Evolutionary conservation across 2,797 vertebrate genomes (phyloP), one percentile per base, ranked within the genome.

Genomic region (Rallus crepitans): DNA sequence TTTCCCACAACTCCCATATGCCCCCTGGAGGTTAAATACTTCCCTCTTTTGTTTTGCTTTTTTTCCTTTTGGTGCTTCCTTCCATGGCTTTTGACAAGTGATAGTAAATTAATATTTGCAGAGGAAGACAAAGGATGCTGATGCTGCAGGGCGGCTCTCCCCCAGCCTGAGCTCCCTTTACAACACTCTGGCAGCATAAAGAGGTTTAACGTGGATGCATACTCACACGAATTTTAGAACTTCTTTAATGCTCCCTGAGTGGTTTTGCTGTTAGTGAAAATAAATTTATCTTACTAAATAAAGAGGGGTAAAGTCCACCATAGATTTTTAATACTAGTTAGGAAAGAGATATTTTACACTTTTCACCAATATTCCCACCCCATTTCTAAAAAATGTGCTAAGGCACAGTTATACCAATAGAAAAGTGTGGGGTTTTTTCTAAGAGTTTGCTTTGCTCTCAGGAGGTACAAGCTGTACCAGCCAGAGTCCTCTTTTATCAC

Each of bases 11-110:
- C 93, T 96, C 93, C 83, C 81, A 60, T 71, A 53, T 95, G 95
- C 93, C 93, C 91, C 93, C 95, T 97, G 95, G 77, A 95, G 94
- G 95, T 93, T 82, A 91, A 90, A 94, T 40, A 80, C 64, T 73
- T 91, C 48, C 28, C 27, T 76, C 59, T 30, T 71, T 57, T 19
- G 9, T n/a, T 17, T 8, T 19, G 31, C 23, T 80, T 45, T 57
- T 13, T 40, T 57, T 14, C 1, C 1, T 21, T 50, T 45, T n/a
- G 39, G 2, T 12, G 19, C 19, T 90, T 88, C 30, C 65, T 69
- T 59, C 5, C 18, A 6, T 9, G 14, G 61, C 65, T 70, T 93
- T 83, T 66, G 55, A 48, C 55, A 65, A 81, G 47, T 24, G 45
- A 10, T 35, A 73, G n/a, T 12, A 50, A 81, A 76, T 48, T 45